These are phyloP conservation scores for Progne subis DNA, from an alignment of 2,113 vertebrate species.

Conservation along the genomic window DNA sequence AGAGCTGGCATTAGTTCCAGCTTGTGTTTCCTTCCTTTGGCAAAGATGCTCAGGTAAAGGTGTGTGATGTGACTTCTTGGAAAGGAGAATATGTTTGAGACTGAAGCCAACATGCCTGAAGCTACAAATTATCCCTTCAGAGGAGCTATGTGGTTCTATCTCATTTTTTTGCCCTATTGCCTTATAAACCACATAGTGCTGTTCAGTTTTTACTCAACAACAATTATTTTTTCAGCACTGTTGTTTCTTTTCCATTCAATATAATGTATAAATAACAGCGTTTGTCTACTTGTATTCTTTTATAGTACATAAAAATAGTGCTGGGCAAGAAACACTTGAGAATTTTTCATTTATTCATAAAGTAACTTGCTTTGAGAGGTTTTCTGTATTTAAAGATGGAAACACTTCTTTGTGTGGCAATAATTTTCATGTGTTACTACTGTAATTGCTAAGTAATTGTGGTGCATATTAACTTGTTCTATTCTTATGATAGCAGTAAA, in stretches of 20 bases:
- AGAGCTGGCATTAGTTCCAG: slow-evolving; percentile 16
- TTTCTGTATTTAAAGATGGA: neutral
- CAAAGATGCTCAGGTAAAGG: neutral
- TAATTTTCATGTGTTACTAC: neutral
- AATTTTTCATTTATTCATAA: neutral
- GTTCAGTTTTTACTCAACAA: neutral
- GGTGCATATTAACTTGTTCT: neutral
- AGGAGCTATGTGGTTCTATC: neutral
- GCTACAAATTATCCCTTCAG: neutral
- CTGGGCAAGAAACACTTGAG: neutral
- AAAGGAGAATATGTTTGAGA: neutral
- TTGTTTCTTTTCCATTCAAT: neutral
- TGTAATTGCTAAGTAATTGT: neutral
- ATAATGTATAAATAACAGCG: neutral
- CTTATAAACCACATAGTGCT: neutral
- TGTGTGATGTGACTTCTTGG: neutral
- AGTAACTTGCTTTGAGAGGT: neutral
- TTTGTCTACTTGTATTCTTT: neutral
- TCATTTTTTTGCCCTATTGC: neutral
- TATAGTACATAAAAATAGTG: neutral
- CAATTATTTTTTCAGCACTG: neutral
- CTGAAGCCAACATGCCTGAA: slow-evolving; percentile 9
- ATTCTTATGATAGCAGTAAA: neutral
- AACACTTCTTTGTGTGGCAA: neutral
- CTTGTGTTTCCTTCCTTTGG: slow-evolving; percentile 22